Conservation (phyloP, 2,888 invertebrate species). For the Agrotis segetum region DNA sequence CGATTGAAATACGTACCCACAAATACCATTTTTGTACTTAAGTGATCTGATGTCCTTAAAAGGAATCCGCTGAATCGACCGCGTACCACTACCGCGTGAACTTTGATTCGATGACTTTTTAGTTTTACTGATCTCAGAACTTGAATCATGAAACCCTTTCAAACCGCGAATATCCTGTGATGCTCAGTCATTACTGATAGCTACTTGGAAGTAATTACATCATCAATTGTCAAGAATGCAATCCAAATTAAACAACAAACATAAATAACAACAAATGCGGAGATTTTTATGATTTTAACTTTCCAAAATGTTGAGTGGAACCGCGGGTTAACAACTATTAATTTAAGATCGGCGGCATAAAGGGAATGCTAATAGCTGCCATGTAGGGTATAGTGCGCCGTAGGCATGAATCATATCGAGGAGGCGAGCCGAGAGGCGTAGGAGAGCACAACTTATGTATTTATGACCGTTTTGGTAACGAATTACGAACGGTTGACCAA, state of each 20-base stretch:
- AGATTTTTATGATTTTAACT: constrained; percentile 59
- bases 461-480: constrained; percentile 64
- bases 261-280: constrained; percentile 55
- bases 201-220: constrained; percentile 45
- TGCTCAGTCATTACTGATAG: not conserved
- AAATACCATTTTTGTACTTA: not conserved
- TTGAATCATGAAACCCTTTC: constrained; percentile 31
- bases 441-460: constrained; percentile 69
- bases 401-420: constrained; percentile 77
- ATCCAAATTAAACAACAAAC: constrained; percentile 30
- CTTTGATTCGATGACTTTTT: not conserved
- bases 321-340: constrained; percentile 66
- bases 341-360: constrained; percentile 76
- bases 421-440: constrained; percentile 71
- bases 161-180: constrained; percentile 1
- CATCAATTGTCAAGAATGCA: constrained; percentile 50
- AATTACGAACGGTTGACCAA: constrained; percentile 56
- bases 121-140: not conserved
- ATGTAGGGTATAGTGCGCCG: constrained; percentile 74
- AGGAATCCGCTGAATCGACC: not conserved
- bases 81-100: not conserved
- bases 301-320: constrained; percentile 54
- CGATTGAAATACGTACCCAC: not conserved
- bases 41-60: not conserved
- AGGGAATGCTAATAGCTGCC: constrained; percentile 83